Percentiles rank a stretch among this genome's conserved stretches.
phyloP scores from a whole-genome alignment of 2,113 vertebrate species.

The Prunella himalayana region DNA sequence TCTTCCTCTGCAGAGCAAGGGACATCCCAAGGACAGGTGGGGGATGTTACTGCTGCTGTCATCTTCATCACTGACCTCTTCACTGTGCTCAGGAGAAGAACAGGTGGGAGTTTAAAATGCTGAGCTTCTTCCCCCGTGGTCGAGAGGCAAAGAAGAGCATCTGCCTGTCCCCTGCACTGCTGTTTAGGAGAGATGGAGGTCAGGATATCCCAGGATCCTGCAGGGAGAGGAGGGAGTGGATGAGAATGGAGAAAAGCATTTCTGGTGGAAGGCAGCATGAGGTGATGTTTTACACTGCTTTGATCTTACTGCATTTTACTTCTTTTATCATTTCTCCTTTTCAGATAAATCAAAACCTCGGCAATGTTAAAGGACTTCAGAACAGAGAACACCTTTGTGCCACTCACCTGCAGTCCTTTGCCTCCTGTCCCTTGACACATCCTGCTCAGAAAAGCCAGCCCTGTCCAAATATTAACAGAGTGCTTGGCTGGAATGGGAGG shows the following conservation, averaged over 20 bases:
- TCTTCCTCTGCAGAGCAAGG: conserved; percentile 15
- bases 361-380: neutral
- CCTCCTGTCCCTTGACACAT: neutral
- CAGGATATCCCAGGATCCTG: neutral
- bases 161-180: neutral
- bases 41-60: neutral
- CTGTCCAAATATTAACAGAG: neutral
- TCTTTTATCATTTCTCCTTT: neutral
- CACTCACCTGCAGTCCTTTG: neutral
- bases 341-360: neutral
- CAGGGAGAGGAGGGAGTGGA: neutral
- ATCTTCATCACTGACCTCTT: conserved; percentile 21
- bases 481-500: neutral
- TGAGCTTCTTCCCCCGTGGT: neutral
- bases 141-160: neutral
- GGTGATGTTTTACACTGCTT: neutral
- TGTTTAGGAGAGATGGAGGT: neutral
- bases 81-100: neutral
- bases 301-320: neutral
- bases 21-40: neutral
- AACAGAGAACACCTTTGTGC: neutral
- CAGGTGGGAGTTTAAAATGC: neutral
- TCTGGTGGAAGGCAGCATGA: neutral
- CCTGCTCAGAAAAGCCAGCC: neutral
- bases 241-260: neutral